Base-by-base conservation (phyloP, 2,113 vertebrate genomes). In the Psephotus haematonotus region DNA sequence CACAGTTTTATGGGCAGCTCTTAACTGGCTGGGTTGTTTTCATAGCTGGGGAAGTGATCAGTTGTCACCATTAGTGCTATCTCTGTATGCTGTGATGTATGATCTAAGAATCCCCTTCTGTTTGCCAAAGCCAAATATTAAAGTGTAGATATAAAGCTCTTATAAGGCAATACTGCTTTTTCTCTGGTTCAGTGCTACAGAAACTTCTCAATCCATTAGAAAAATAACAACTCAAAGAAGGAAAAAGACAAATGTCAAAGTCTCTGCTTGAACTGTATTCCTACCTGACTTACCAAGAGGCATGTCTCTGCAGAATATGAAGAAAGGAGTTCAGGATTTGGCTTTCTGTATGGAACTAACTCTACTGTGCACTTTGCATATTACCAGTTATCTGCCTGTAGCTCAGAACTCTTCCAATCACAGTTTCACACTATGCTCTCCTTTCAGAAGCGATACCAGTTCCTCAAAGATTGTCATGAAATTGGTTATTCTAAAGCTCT, bases 61-160 rank as follows among this genome's bases (percentile, higher is more conserved):
- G 41, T 29, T 16, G 24, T 43, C 57, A 28, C 20, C 10, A 9
- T 59, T 55, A 33, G 47, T 46, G 62, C 52, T 57, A 13, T 50
- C 35, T 44, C 52, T 77, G 12, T 13, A 0, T 29, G 39, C 82
- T 37, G 39, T 10, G 33, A 10, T 46, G 43, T 27, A 3, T n/a
- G 64, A 78, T 47, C 74, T 11, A 8, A 35, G 81, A 85, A 83
- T 86, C 74, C 65, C 43, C 10, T 47, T 91, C 69, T 85, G 63
- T 86, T 93, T 86, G 93, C 70, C 68, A 77, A 90, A 92, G 88
- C n/a, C 92, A 91, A 92, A 95, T 27, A 71, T 65, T 31, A 1
- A 59, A 84, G 82, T 28, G 49, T 29, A 59, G 82, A 62, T 31
- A 47, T 68, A 93, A 92, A 91, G 77, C 78, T 86, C 63, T 70